Conservation (phyloP, 2,797 vertebrate species). For the Myripristis jacobus region DNA sequence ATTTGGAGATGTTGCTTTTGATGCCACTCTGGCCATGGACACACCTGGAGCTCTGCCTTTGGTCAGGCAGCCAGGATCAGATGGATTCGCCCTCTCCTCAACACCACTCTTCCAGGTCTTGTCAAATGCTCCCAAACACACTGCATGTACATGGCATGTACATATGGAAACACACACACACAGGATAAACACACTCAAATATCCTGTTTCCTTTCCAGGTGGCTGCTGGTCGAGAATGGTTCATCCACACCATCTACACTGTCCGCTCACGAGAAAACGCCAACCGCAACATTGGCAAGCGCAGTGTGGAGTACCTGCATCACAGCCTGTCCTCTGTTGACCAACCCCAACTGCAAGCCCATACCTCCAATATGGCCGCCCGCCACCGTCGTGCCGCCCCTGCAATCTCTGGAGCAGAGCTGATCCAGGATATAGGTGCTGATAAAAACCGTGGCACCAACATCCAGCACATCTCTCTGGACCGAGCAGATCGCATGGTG, state of each 20-base stretch:
- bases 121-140: background rate
- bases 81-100: constrained; percentile 84
- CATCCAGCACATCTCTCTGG: constrained; percentile 84
- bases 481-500: constrained; percentile 74
- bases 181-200: background rate
- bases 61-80: constrained; percentile 81
- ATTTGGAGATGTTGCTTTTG: constrained; percentile 84
- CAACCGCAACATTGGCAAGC: constrained; percentile 82
- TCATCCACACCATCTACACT: constrained; percentile 85
- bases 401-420: constrained; percentile 39
- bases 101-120: constrained; percentile 87
- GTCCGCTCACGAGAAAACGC: constrained; percentile 83
- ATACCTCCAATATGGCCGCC: constrained; percentile 17
- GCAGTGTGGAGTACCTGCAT: constrained; percentile 82
- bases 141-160: background rate
- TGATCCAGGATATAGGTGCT: constrained; percentile 72
- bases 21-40: constrained; percentile 82
- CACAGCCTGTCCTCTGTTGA: constrained; percentile 71
- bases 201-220: constrained; percentile 74
- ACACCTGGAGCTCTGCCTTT: constrained; percentile 78
- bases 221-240: constrained; percentile 86
- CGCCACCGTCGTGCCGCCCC: constrained; percentile 68
- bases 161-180: background rate
- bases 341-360: constrained; percentile 23
- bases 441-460: constrained; percentile 86